Evolutionary conservation across 2,113 vertebrate species (phyloP), one percentile per base, ranked within the genome.

Genomic region (Todiramphus saurophagus): DNA sequence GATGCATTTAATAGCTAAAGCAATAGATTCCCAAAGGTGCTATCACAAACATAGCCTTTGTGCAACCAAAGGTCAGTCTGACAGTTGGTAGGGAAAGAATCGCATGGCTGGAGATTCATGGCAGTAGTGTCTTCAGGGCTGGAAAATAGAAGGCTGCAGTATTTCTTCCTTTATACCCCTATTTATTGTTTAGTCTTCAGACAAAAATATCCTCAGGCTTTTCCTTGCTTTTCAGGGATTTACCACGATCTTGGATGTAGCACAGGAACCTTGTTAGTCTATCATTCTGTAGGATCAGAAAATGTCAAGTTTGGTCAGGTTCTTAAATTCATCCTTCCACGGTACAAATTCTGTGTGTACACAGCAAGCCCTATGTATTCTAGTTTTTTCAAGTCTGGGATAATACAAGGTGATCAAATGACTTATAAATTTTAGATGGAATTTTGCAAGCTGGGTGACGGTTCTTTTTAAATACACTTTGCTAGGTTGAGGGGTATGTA

Each of bases 151-250:
- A 76, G 31, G 28, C n/a, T 86, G 37, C 43, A 68, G 9, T 63
- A 83, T 50, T 96, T 91, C 28, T 82, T 56, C 16, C 46, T 92
- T 90, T 62, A 91, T 77, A 13, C 37, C 16, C 24, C 14, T 91
- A 25, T 91, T 94, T 89, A 89, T 50, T 83, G 87, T 50, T 95
- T 64, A 87, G 14, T 67, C 41, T 83, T 83, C 67, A 55, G 25
- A 76, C 31, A 83, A 93, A 81, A 83, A 86, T 62, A 91, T 89
- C 80, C 50, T 87, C 30, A 13, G 87, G 44, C 44, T 94, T 96
- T 83, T n/a, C 21, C 66, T 83, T 73, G 11, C 50, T 92, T 95
- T 89, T 70, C 46, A 67, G 72, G 72, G 83, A 83, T 50, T 92
- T 89, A 53, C 27, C 10, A 13, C 4, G 1, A 25, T 89, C 35